phyloP scores from a whole-genome alignment of 2,113 vertebrate species.

The Sapayoa aenigma region DNA sequence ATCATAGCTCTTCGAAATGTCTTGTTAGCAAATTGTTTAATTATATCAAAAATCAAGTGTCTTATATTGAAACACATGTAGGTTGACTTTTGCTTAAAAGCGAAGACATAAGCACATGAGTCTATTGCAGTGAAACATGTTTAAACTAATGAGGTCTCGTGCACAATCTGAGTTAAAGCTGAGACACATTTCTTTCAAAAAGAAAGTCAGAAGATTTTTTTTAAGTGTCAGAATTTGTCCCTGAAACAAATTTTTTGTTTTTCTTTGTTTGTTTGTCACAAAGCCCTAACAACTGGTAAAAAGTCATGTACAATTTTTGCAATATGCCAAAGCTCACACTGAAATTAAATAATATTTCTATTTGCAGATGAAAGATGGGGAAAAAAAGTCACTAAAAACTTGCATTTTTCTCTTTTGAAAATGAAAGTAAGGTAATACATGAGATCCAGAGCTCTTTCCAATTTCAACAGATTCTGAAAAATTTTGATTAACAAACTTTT shows the following conservation, averaged over 20 bases:
- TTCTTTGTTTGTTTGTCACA: not conserved
- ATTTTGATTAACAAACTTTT: not conserved
- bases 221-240: not conserved
- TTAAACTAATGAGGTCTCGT: not conserved
- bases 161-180: not conserved
- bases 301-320: not conserved
- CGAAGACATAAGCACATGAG: not conserved
- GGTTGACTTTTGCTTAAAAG: not conserved
- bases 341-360: not conserved
- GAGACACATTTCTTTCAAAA: not conserved
- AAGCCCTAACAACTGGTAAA: not conserved
- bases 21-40: not conserved
- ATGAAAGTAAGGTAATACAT: not conserved
- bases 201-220: not conserved
- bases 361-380: not conserved
- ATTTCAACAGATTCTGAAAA: not conserved
- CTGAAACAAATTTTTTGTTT: not conserved
- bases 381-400: not conserved
- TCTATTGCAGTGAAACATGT: not conserved
- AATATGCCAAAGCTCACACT: not conserved
- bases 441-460: not conserved
- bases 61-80: not conserved
- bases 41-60: not conserved
- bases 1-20: not conserved
- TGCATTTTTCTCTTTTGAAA: not conserved